Percentiles rank a stretch among this genome's conserved stretches.
Evolutionary conservation across 2,113 vertebrate genomes (phyloP).

Genomic region (Megaceryle maxima): DNA sequence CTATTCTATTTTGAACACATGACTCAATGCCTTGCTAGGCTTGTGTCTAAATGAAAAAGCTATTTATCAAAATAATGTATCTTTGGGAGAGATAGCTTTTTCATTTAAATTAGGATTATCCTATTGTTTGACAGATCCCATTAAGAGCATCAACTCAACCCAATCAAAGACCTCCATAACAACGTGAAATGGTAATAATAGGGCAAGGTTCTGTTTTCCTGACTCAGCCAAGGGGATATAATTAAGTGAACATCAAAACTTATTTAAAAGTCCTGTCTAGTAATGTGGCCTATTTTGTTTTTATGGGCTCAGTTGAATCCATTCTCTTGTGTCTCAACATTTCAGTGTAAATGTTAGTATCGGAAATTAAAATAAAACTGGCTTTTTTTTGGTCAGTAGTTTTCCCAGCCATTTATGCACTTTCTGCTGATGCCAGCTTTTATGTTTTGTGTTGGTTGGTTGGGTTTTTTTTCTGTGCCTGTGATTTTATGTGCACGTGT

Average conservation of each 20-base stretch:
- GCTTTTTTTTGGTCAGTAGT: not conserved
- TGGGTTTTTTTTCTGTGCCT: too few species aligned
- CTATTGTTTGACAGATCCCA: slow-evolving; percentile 35
- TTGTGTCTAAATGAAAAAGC: slow-evolving; percentile 4
- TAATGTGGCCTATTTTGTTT: slow-evolving; percentile 2
- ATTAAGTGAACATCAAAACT: slow-evolving; percentile 36
- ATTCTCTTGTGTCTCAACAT: not conserved
- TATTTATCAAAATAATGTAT: not conserved
- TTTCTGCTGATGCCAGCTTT: not conserved
- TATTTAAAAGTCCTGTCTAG: slow-evolving; percentile 6
- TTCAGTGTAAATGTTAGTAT: not conserved
- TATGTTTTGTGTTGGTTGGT: too few species aligned
- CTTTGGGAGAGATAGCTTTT: slow-evolving; percentile 25
- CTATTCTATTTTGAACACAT: not conserved
- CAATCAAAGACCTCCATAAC: slow-evolving; percentile 1
- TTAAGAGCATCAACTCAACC: slow-evolving; percentile 30
- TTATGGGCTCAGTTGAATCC: not conserved
- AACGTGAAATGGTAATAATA: slow-evolving; percentile 10
- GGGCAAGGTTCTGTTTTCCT: slow-evolving; percentile 20
- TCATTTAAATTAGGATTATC: slow-evolving; percentile 33
- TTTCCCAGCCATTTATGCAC: not conserved
- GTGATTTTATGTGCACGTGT: not conserved
- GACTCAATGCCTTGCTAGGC: not conserved
- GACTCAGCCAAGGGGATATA: not conserved
- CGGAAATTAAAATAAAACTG: not conserved